Evolutionary conservation across 1,140 invertebrate species (phyloP).

Genomic region (Pantala flavescens): DNA sequence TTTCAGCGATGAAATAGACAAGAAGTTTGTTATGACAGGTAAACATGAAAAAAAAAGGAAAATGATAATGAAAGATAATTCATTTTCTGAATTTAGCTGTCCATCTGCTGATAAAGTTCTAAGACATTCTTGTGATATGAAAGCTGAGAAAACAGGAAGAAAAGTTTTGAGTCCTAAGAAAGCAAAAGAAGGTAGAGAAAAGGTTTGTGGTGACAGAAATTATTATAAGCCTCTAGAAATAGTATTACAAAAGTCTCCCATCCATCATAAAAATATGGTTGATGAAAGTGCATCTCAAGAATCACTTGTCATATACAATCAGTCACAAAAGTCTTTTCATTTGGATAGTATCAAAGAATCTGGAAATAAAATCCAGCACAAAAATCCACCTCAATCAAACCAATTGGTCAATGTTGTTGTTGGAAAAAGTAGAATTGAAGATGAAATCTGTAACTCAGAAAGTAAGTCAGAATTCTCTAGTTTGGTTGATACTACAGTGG

Average conservation of each 20-base stretch:
- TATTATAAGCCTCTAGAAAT: background rate
- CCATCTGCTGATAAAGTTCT: background rate
- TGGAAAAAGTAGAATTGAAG: no score
- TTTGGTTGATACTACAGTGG: no score
- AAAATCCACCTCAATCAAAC: no score
- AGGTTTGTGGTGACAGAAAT: background rate
- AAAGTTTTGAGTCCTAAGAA: background rate
- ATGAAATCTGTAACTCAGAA: no score
- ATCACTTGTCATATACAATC: background rate
- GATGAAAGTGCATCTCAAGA: background rate
- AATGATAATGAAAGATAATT: background rate
- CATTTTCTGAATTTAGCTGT: background rate
- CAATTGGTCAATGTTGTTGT: no score
- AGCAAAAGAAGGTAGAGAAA: background rate
- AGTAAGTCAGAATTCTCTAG: no score
- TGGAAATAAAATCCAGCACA: no score
- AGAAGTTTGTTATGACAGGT: no score
- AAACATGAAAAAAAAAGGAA: no score
- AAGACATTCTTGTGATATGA: background rate
- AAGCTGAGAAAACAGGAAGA: background rate
- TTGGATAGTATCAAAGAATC: no score
- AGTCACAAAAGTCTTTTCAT: no score
- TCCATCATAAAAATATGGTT: background rate
- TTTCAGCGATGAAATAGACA: no score
- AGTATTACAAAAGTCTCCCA: background rate